Percentiles rank a stretch among this genome's conserved stretches.
phyloP scores from a whole-genome alignment of 2,113 vertebrate species.

The Percopsis transmontana region DNA sequence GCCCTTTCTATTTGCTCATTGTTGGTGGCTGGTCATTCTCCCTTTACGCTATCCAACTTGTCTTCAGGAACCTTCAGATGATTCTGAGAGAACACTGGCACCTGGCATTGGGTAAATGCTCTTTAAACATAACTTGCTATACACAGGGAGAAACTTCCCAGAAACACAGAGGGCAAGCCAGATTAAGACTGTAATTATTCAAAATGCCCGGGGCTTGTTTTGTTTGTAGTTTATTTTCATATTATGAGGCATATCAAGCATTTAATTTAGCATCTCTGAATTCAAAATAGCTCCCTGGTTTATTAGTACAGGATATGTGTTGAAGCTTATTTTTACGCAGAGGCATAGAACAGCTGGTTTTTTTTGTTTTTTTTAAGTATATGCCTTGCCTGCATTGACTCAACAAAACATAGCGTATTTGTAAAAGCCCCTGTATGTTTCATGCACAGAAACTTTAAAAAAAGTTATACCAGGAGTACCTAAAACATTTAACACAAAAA shows the following conservation, averaged over 20 bases:
- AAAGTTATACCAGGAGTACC: no score
- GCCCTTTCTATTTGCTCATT: constrained; percentile 88
- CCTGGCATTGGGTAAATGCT: constrained; percentile 83
- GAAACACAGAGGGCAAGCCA: neutral
- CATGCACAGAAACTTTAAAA: no score
- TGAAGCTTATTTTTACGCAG: no score
- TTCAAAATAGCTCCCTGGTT: no score
- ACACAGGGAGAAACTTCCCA: neutral
- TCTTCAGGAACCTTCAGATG: constrained; percentile 86
- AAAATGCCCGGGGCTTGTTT: no score
- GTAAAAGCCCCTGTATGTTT: neutral
- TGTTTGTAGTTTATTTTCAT: no score
- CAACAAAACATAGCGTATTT: neutral
- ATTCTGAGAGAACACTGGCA: constrained; percentile 91
- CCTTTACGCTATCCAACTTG: constrained; percentile 91
- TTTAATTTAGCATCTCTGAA: no score
- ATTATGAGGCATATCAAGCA: no score
- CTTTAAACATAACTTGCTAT: neutral
- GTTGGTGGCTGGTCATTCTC: constrained; percentile 96
- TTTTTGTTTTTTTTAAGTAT: no score
- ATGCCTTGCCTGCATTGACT: neutral
- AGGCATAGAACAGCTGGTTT: no score
- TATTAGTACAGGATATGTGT: no score
- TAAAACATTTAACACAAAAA: no score
- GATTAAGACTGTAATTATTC: neutral